Evolutionary conservation across 2,888 invertebrate genomes (phyloP), one percentile per base, ranked within the genome.

Genomic region (Tipula helvola): DNA sequence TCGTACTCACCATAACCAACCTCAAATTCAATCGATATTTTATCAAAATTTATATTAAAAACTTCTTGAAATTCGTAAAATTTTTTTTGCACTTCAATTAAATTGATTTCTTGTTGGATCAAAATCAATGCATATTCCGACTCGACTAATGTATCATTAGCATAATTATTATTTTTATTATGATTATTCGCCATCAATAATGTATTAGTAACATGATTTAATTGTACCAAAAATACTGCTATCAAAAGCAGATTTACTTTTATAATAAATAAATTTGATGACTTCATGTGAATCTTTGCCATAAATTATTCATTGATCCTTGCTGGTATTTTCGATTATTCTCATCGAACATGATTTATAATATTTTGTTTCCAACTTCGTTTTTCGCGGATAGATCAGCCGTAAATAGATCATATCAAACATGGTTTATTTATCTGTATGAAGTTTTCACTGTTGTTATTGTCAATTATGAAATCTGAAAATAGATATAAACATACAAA

Each of bases 41-140:
- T 90, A 87, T 89, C 88, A 88, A 91, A 88, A 88, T 90, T 89
- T 87, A 90, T 89, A 89, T 91, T 89, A 88, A 91, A 91, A 88
- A 90, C 90, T 84, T 91, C 90, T 87, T 90, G 88, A 88, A 91
- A 91, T 88, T 90, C 88, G 85, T 89, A 88, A 87, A 91, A 91
- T 57, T 91, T 91, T 88, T 90, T 90, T 89, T 90, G 90, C 89
- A 91, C 89, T 87, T 90, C 89, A 89, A 90, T 89, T 39, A 87
- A 85, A 84, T 89, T 87, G 42, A 85, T 85, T 85, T 85, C 44
- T 85, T 85, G 39, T 44, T 85, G 85, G 42, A 85, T 85, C 12
- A 85, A 42, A 42, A 85, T 85, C 18, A 85, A 42, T n/a, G 85
- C 85, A 84, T 84, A 39, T 84, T 84, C 39, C 12, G 36, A 84